These are phyloP conservation scores for Callipepla californica DNA, from an alignment of 2,113 vertebrate genomes.

Conservation along the genomic window DNA sequence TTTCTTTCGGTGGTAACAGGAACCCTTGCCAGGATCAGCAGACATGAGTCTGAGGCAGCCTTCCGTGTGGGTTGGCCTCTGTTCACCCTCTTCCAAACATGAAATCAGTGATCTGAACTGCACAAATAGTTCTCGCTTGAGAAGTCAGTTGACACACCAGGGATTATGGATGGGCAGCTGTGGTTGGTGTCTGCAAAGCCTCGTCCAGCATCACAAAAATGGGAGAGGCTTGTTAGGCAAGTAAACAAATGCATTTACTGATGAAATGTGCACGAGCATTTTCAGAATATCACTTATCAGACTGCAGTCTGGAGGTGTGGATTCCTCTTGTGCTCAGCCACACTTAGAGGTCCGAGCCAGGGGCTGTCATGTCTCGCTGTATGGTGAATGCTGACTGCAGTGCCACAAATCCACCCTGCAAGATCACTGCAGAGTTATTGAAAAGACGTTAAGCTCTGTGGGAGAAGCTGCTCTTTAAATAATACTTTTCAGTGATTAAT, in stretches of 20 bases:
- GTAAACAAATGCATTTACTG: background rate
- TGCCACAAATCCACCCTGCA: background rate
- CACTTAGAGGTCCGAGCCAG: background rate
- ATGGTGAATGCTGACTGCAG: accelerated
- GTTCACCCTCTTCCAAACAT: background rate
- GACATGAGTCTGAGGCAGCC: background rate
- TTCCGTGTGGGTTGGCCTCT: background rate
- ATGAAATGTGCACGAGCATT: background rate
- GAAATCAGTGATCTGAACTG: background rate
- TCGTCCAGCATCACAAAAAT: background rate
- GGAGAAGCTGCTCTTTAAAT: background rate
- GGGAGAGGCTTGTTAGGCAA: background rate
- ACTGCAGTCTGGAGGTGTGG: background rate
- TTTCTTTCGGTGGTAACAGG: background rate
- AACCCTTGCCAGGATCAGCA: background rate
- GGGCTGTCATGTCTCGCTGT: background rate
- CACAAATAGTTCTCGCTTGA: background rate
- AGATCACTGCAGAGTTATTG: background rate
- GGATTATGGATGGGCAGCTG: background rate
- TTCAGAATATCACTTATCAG: background rate
- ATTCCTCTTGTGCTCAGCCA: background rate
- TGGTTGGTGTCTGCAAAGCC: background rate
- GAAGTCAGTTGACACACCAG: background rate
- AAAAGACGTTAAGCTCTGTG: background rate
- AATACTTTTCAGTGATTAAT: background rate